Conservation (phyloP, 2,113 vertebrate genomes). For the Benitochromis conjunctus region DNA sequence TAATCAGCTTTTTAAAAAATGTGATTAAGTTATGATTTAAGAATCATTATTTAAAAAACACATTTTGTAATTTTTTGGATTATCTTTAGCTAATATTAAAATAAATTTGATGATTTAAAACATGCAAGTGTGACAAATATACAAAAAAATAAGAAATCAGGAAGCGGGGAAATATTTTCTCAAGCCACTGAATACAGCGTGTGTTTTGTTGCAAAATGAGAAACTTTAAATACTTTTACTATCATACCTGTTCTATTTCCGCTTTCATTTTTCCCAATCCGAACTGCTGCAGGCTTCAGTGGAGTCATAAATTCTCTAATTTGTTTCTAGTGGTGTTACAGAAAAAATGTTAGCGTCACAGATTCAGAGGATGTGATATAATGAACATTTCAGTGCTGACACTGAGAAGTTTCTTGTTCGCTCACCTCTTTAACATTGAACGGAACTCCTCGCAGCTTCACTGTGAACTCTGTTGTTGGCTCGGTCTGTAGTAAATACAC, state of each 20-base stretch:
- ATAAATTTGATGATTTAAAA: not conserved
- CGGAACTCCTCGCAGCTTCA: constrained; percentile 85
- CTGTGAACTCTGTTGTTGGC: constrained; percentile 76
- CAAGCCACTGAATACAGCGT: not conserved
- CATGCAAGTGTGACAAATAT: not conserved
- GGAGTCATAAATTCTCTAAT: constrained; percentile 88
- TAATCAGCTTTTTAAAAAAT: not conserved
- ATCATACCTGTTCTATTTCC: constrained; percentile 84
- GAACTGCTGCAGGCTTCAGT: constrained; percentile 83
- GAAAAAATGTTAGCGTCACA: not conserved
- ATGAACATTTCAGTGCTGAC: not conserved
- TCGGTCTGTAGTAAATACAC: constrained; percentile 49
- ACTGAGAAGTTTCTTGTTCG: not conserved
- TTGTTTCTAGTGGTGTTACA: constrained; percentile 76
- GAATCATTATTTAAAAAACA: not conserved
- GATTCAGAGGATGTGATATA: not conserved
- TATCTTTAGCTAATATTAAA: not conserved
- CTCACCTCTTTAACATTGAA: constrained; percentile 85
- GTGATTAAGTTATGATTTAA: not conserved
- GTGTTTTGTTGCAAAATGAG: not conserved
- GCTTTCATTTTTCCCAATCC: constrained; percentile 78
- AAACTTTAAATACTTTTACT: not conserved
- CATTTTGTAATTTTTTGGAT: not conserved
- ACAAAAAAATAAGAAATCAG: not conserved
- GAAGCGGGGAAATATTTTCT: not conserved